phyloP scores from a whole-genome alignment of 2,797 vertebrate species.

The Anas acuta region DNA sequence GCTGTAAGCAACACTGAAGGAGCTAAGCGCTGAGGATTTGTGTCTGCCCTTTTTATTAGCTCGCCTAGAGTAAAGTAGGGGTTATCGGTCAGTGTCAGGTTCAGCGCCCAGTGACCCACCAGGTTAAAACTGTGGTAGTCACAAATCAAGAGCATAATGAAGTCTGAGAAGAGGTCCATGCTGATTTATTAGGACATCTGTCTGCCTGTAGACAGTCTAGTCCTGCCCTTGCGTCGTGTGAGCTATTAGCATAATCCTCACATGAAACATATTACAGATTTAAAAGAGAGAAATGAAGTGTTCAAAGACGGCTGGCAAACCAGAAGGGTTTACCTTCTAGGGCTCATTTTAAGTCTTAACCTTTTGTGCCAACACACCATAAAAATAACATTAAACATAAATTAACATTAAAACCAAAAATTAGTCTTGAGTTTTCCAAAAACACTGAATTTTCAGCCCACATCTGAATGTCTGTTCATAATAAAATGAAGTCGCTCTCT shows the following conservation, averaged over 20 bases:
- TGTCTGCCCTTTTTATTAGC: conserved; percentile 61
- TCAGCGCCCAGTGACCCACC: conserved; percentile 53
- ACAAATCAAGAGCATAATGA: conserved; percentile 71
- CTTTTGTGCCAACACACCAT: neutral
- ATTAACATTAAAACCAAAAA: neutral
- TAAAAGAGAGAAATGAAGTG: conserved; percentile 47
- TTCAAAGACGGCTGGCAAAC: conserved; percentile 14
- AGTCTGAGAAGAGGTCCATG: conserved; percentile 61
- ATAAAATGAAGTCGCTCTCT: conserved; percentile 25
- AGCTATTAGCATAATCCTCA: conserved; percentile 67
- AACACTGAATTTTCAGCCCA: conserved; percentile 20
- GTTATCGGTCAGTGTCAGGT: conserved; percentile 70
- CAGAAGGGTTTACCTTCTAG: conserved; percentile 23
- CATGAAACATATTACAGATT: conserved; percentile 5
- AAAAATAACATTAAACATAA: neutral
- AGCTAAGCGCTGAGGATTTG: conserved; percentile 57
- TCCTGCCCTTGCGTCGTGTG: neutral
- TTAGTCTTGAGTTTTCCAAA: conserved; percentile 20
- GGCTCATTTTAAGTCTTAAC: neutral
- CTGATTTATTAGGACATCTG: conserved; percentile 73
- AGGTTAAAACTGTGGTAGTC: conserved; percentile 44
- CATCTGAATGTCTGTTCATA: conserved; percentile 28
- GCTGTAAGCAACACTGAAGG: conserved; percentile 54
- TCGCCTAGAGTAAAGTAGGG: conserved; percentile 10
- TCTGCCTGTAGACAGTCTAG: conserved; percentile 60